phyloP scores from a whole-genome alignment of 2,797 vertebrate species.

The Sebastiscus tertius region DNA sequence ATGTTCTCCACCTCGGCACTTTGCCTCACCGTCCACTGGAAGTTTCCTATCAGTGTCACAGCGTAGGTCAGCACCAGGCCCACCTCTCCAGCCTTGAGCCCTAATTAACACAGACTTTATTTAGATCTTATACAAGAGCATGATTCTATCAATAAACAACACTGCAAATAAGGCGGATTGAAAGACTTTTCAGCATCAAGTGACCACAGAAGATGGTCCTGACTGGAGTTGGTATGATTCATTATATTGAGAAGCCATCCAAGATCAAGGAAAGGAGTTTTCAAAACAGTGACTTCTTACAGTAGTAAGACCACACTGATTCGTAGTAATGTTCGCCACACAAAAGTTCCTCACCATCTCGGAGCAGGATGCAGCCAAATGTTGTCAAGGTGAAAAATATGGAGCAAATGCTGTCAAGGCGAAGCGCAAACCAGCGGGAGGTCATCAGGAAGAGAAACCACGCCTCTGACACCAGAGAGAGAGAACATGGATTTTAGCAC shows the following conservation, averaged over 20 bases:
- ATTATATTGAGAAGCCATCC: too few relatives aligned
- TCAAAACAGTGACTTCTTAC: background rate
- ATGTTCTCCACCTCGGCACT: constrained; percentile 96
- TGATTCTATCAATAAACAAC: background rate
- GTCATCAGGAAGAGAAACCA: constrained; percentile 96
- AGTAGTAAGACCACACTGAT: background rate
- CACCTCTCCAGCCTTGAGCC: constrained; percentile 88
- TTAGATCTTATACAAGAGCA: background rate
- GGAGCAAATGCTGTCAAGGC: constrained; percentile 92
- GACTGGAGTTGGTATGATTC: too few relatives aligned
- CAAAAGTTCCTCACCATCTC: constrained; percentile 79
- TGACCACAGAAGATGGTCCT: background rate
- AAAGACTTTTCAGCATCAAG: background rate
- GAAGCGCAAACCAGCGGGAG: constrained; percentile 94
- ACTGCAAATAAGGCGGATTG: background rate
- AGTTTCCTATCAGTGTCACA: constrained; percentile 91
- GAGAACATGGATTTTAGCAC: background rate
- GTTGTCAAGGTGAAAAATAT: constrained; percentile 86
- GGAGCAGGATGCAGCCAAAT: constrained; percentile 90
- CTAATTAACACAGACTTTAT: constrained; percentile 42
- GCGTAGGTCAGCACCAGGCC: constrained; percentile 91
- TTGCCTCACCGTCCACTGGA: constrained; percentile 95
- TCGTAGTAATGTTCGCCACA: too few relatives aligned
- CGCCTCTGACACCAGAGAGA: constrained; percentile 80
- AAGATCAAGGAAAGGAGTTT: background rate